Percentiles rank a stretch among this genome's conserved stretches.
Conservation (phyloP, 2,797 vertebrate species). For the Macropus fuliginosus region DNA sequence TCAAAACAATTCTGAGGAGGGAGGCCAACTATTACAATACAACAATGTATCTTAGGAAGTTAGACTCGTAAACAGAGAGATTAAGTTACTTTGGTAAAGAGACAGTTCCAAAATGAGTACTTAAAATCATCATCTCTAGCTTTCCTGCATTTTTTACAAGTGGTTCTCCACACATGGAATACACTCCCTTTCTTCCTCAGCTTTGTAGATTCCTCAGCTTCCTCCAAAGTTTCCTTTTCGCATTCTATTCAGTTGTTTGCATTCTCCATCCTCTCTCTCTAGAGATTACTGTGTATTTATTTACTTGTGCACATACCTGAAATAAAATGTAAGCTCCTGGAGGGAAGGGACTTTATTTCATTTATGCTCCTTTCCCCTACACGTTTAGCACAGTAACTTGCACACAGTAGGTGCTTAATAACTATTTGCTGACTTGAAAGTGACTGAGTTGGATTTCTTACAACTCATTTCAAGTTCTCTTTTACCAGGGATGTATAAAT, state of each 20-base stretch:
- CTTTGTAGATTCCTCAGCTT: not conserved
- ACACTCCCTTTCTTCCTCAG: not conserved
- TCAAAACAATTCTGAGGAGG: not conserved
- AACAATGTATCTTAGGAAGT: not conserved
- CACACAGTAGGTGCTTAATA: not conserved
- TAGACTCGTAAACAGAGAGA: not conserved
- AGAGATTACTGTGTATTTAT: not conserved
- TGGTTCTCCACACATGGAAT: not conserved
- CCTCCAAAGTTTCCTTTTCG: not conserved
- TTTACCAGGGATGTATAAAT: slow-evolving; percentile 9
- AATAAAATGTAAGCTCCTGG: not conserved
- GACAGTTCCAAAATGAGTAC: not conserved
- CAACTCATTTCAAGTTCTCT: not conserved
- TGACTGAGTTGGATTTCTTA: not conserved
- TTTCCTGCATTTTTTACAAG: not conserved
- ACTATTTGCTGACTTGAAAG: not conserved
- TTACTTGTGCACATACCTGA: not conserved
- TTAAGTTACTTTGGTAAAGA: slow-evolving; percentile 7
- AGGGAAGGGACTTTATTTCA: not conserved
- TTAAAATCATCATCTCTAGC: not conserved
- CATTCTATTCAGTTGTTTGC: not conserved
- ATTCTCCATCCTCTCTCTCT: not conserved
- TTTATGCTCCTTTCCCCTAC: not conserved
- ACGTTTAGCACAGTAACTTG: not conserved
- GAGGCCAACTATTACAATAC: not conserved